A percentile compares a stretch with the other conserved stretches of the same genome.
Conservation (phyloP, 2,888 invertebrate species). For the Pyrrhosoma nymphula region DNA sequence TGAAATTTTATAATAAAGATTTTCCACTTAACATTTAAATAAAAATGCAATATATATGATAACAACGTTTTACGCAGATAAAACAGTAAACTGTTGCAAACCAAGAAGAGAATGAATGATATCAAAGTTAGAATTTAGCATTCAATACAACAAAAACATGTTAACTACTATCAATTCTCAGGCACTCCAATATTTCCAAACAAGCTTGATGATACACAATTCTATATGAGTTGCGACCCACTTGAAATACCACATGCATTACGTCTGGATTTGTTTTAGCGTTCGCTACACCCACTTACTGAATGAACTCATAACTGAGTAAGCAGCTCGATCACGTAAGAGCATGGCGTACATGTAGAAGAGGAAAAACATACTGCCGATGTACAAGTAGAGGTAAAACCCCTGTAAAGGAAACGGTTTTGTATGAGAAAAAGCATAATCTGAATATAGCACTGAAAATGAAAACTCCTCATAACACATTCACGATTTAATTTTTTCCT, state of each 20-base stretch:
- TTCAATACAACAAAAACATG: neutral
- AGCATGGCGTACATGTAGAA: slow-evolving; percentile 91
- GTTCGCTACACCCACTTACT: slow-evolving; percentile 69
- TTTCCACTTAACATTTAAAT: too few species aligned
- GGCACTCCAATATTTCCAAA: neutral
- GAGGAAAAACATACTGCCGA: slow-evolving; percentile 91
- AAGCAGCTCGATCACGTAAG: slow-evolving; percentile 78
- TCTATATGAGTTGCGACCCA: neutral
- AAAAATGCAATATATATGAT: too few species aligned
- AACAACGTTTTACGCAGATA: too few species aligned
- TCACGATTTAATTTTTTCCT: neutral
- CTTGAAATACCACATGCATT: neutral
- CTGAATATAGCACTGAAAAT: neutral
- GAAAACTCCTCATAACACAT: neutral
- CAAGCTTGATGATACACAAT: neutral
- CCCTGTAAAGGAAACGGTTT: slow-evolving; percentile 78
- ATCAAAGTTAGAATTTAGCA: neutral
- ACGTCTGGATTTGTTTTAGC: too few species aligned
- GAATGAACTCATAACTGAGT: slow-evolving; percentile 71
- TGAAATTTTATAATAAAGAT: too few species aligned
- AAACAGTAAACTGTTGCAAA: too few species aligned
- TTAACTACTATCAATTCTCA: neutral
- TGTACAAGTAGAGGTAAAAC: slow-evolving; percentile 92
- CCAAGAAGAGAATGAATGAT: neutral
- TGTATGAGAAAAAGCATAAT: slow-evolving; percentile 26